These are phyloP conservation scores for Plotosus lineatus DNA, from an alignment of 2,113 vertebrate genomes.

Conservation along the genomic window DNA sequence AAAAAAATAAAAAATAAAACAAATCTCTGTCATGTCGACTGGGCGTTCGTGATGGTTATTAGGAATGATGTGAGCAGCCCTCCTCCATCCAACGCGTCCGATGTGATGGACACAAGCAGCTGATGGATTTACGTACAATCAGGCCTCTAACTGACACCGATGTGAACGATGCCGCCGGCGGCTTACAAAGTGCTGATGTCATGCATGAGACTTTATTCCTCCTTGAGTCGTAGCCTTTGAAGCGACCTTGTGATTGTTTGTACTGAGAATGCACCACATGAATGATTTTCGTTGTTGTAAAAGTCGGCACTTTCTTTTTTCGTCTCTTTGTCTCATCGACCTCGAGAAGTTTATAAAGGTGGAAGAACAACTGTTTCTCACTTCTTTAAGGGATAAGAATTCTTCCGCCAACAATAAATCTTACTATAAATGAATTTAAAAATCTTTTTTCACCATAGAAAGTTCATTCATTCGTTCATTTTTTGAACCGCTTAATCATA, in stretches of 20 bases:
- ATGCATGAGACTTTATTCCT: not conserved
- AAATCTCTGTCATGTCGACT: not conserved
- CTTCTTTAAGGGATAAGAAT: not conserved
- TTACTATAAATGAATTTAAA: not conserved
- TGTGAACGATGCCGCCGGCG: conserved; percentile 9
- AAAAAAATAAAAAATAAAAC: not conserved
- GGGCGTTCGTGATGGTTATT: conserved; percentile 22
- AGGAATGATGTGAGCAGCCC: conserved; percentile 9
- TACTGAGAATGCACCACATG: not conserved
- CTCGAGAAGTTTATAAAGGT: not conserved
- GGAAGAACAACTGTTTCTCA: too few relatives aligned
- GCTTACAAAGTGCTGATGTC: conserved; percentile 1
- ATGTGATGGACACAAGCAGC: not conserved
- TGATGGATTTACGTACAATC: conserved; percentile 36
- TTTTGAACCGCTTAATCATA: too few relatives aligned
- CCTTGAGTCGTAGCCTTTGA: not conserved
- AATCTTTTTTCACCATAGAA: too few relatives aligned
- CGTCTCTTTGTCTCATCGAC: too few relatives aligned
- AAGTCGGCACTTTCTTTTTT: not conserved
- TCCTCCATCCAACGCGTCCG: not conserved
- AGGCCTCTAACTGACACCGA: conserved; percentile 33
- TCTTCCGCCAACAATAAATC: not conserved
- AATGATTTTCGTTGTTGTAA: not conserved
- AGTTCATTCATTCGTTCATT: too few relatives aligned
- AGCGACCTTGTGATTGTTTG: too few relatives aligned